A percentile compares a stretch with the other conserved stretches of the same genome.
These are phyloP conservation scores for Oedothorax gibbosus DNA, from an alignment of 1,140 invertebrate genomes.

Conservation along the genomic window DNA sequence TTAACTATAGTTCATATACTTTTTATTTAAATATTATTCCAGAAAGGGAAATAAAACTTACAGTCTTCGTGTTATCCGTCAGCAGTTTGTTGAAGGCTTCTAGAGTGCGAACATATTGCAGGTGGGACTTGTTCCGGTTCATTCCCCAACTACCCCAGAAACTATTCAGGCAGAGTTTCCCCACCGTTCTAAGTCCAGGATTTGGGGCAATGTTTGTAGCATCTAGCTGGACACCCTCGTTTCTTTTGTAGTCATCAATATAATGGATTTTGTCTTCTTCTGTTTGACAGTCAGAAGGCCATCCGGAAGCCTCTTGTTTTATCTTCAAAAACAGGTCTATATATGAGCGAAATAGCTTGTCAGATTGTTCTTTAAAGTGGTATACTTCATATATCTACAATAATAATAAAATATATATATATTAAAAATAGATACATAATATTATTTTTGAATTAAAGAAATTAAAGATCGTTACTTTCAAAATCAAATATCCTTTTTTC, in stretches of 20 bases:
- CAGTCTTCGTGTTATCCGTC: neutral
- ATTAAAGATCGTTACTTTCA: neutral
- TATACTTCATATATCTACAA: slow-evolving; percentile 24
- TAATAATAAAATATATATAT: neutral
- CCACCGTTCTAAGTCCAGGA: neutral
- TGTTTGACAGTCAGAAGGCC: neutral
- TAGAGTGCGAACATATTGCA: neutral
- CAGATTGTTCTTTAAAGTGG: neutral
- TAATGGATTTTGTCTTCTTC: neutral
- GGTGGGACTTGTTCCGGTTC: too few species aligned
- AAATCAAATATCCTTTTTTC: slow-evolving; percentile 64
- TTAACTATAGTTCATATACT: neutral
- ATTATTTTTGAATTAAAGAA: neutral
- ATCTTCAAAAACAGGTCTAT: slow-evolving; percentile 19
- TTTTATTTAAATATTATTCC: neutral
- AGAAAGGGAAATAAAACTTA: neutral
- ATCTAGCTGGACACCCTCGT: neutral
- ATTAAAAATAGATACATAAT: neutral
- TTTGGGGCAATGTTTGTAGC: neutral
- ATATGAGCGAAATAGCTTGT: neutral
- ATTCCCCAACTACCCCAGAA: neutral
- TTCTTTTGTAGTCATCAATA: neutral
- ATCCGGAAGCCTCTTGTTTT: too few species aligned
- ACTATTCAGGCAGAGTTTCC: neutral
- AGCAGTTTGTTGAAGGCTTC: neutral